A percentile compares a stretch with the other conserved stretches of the same genome.
phyloP scores from a whole-genome alignment of 2,888 invertebrate genomes.

The Meandrusa payeni region DNA sequence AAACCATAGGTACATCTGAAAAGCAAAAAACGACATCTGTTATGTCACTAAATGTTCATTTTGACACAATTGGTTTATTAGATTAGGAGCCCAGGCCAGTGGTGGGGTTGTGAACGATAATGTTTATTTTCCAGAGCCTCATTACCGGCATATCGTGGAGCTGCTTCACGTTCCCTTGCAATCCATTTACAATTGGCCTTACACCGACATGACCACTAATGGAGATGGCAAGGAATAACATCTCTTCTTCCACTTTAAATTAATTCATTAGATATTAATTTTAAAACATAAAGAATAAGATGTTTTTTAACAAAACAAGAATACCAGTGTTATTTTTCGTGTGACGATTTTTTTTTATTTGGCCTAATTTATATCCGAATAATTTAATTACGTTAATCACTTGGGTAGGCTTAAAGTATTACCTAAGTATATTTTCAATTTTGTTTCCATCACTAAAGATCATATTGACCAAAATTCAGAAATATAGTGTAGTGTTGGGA shows the following conservation, averaged over 20 bases:
- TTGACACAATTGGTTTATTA: no score
- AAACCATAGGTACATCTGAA: no score
- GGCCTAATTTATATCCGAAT: constrained; percentile 40
- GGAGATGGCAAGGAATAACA: constrained; percentile 53
- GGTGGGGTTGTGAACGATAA: no score
- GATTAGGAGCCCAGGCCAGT: no score
- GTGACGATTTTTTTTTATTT: constrained; percentile 30
- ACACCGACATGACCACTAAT: constrained; percentile 49
- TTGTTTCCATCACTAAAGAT: constrained; percentile 22
- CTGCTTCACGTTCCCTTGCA: constrained; percentile 93
- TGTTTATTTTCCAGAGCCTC: constrained; percentile 85
- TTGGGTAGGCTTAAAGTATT: constrained; percentile 47
- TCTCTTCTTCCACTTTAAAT: constrained; percentile 20
- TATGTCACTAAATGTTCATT: no score
- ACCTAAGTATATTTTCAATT: constrained; percentile 35
- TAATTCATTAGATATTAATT: constrained; percentile 19
- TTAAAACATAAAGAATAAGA: constrained; percentile 5
- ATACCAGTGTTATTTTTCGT: constrained; percentile 27
- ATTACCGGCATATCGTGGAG: constrained; percentile 92
- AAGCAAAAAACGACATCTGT: no score
- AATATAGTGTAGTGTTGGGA: constrained; percentile 52
- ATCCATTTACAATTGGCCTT: constrained; percentile 86
- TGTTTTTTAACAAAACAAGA: constrained; percentile 17
- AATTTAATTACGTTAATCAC: constrained; percentile 34
- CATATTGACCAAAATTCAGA: constrained; percentile 62